Evolutionary conservation across 2,888 invertebrate genomes (phyloP).

Genomic region (Scrobipalpa costella): DNA sequence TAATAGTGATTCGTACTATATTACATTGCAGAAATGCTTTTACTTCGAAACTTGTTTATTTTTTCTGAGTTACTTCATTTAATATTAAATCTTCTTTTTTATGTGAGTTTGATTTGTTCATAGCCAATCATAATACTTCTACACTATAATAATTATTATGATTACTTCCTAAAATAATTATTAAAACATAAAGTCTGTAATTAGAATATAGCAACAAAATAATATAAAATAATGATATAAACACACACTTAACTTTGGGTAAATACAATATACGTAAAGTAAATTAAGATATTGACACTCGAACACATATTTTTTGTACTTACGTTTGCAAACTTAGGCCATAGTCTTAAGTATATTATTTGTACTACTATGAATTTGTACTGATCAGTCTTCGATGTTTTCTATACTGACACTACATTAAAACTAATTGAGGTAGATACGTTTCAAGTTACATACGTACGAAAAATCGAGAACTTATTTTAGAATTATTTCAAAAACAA

Average conservation of each 20-base stretch:
- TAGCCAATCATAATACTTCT: constrained; percentile 56
- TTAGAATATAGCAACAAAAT: constrained; percentile 76
- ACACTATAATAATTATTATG: constrained; percentile 24
- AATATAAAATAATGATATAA: constrained; percentile 66
- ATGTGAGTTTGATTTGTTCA: constrained; percentile 37
- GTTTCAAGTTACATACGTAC: constrained; percentile 8
- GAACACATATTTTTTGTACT: constrained; percentile 80
- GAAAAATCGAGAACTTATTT: background rate
- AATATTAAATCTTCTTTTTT: background rate
- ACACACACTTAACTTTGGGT: constrained; percentile 79
- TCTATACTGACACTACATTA: constrained; percentile 42
- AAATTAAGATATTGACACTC: constrained; percentile 73
- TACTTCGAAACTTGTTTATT: constrained; percentile 9
- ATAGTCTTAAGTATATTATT: constrained; percentile 60
- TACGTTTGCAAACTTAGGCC: constrained; percentile 66
- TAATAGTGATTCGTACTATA: too few relatives aligned
- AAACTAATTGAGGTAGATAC: constrained; percentile 56
- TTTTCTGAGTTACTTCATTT: background rate
- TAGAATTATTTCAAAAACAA: background rate
- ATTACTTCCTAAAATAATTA: constrained; percentile 49
- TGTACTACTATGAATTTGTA: constrained; percentile 74
- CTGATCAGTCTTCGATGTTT: constrained; percentile 73
- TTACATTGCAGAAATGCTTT: too few relatives aligned
- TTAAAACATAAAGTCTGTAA: constrained; percentile 63
- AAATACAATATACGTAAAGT: constrained; percentile 70